Evolutionary conservation across 2,113 vertebrate genomes (phyloP), one percentile per base, ranked within the genome.

Genomic region (Larimichthys crocea): DNA sequence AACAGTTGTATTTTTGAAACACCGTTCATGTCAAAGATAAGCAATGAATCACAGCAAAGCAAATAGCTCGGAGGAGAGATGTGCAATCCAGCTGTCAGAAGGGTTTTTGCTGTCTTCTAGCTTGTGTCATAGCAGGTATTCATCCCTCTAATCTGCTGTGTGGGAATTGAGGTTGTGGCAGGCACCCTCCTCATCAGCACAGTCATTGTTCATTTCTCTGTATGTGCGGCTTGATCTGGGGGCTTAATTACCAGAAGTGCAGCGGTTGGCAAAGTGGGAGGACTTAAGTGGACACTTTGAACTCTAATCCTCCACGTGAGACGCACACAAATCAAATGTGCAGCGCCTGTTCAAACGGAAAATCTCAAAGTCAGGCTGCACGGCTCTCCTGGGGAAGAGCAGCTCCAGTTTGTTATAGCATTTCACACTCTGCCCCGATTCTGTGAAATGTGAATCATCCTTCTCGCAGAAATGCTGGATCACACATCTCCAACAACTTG

Each of bases 161-260:
- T 86, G 76, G 85, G 88, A 83, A 85, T 86, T 70, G 79, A 86
- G 82, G 65, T 86, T 83, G 64, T 86, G 83, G 84, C 85, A 59
- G 74, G 76, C 84, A 61, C 71, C 83, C 66, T 90, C 79, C 76
- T 92, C 89, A 90, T 93, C 90, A 92, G 87, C 86, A 84, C 67
- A 82, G 92, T 91, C 88, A 85, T 92, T 92, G 90, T 89, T 91
- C 80, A 84, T 89, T 90, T 89, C 78, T 92, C 79, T 90, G 55
- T 86, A 80, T 91, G 90, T 57, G 81, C 81, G 67, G 66, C 86
- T 83, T 90, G 86, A 94, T 91, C 89, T 79, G 77, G 73, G 76
- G 88, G 90, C 90, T 93, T 94, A 94, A 94, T 94, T 93, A 92
- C 90, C 84, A 88, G 86, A 92, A 93, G 88, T 93, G 87, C 93